phyloP scores from a whole-genome alignment of 2,797 vertebrate species.

The Acrossocheilus fasciatus region DNA sequence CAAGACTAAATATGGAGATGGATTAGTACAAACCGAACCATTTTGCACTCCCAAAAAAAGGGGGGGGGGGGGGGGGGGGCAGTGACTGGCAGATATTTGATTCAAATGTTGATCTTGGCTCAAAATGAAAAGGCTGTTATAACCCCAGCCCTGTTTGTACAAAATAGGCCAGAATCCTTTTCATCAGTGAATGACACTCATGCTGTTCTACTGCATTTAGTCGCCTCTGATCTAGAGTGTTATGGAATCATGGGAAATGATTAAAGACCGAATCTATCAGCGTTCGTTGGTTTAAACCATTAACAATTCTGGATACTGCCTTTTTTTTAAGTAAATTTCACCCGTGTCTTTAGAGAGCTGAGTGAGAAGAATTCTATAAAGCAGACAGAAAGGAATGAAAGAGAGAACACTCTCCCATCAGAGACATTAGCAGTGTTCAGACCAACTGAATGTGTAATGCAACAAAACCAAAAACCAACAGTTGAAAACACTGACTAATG shows the following conservation, averaged over 20 bases:
- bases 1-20: conserved; percentile 4
- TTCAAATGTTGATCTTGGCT: conserved; percentile 17
- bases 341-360: background rate
- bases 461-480: background rate
- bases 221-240: background rate
- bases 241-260: conserved; percentile 32
- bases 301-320: background rate
- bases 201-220: conserved; percentile 23
- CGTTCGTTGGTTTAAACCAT: background rate
- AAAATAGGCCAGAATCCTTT: conserved; percentile 22
- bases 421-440: conserved; percentile 9
- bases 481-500: background rate
- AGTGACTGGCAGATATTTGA: conserved; percentile 5
- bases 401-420: background rate
- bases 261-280: conserved; percentile 22
- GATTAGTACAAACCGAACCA: background rate
- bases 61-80: too few relatives aligned
- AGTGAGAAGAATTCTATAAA: background rate
- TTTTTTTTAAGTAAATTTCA: conserved; percentile 19
- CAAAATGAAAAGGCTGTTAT: conserved; percentile 2
- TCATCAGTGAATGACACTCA: conserved; percentile 19
- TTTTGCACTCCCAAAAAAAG: background rate
- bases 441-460: conserved; percentile 5
- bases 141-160: conserved; percentile 3
- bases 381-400: background rate